Conservation (phyloP, 2,797 vertebrate genomes). For the Coracias cyanogaster region DNA sequence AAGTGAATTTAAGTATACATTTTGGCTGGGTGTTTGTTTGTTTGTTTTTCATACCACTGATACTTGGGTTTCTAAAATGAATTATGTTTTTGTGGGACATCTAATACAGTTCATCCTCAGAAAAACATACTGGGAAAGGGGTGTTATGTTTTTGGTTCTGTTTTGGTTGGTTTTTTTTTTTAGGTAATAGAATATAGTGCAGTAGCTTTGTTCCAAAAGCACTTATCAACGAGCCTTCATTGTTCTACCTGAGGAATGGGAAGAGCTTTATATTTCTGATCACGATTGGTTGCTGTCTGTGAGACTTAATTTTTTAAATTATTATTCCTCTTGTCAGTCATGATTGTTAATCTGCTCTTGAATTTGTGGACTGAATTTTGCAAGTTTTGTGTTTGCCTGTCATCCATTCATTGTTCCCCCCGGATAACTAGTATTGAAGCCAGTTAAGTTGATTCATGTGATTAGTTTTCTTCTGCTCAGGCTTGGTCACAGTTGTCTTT, state of each 20-base stretch:
- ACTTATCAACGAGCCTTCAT: accelerated
- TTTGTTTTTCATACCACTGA: no score
- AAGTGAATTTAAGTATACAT: neutral
- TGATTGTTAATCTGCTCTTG: neutral
- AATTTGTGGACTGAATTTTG: neutral
- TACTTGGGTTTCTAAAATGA: neutral
- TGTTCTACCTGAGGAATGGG: neutral
- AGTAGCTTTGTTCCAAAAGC: neutral
- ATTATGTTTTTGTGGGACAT: neutral
- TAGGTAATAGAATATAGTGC: neutral
- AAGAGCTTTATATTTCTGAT: neutral
- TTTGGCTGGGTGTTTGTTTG: neutral
- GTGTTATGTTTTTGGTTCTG: neutral
- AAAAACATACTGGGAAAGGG: neutral
- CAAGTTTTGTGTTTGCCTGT: neutral
- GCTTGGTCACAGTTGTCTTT: neutral
- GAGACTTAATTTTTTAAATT: neutral
- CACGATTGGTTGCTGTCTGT: neutral
- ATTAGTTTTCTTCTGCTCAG: neutral
- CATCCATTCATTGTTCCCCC: accelerated
- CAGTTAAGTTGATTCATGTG: neutral
- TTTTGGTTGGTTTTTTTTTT: neutral
- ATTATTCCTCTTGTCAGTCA: neutral
- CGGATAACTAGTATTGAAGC: neutral
- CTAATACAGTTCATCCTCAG: neutral